Evolutionary conservation across 2,888 invertebrate genomes (phyloP), one percentile per base, ranked within the genome.

Genomic region (Drosophila neonasuta): DNA sequence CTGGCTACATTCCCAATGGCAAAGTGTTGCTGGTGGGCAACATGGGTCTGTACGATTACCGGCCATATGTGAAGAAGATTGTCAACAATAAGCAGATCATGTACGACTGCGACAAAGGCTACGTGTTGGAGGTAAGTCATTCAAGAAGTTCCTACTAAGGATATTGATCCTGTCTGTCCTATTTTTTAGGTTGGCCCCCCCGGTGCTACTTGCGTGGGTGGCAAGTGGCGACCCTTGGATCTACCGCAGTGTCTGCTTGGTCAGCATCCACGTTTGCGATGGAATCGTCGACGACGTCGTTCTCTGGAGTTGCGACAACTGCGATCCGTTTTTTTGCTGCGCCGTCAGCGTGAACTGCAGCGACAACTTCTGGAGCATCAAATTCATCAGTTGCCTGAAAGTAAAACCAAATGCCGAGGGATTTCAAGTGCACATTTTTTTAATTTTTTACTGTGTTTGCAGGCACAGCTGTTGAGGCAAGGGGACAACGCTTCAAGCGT

Each of bases 101-200:
- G 95, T 99, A 97, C 90, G 97, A 98, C 86, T 99, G 98, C 88
- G 95, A 97, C 79, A 96, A 96, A 86, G 97, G 97, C 0, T 98
- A 96, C 87, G 95, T 96, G 0, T 90, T 98, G 29, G 94, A 95
- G 24, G 80, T 81, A 50, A 61, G n/a, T 1, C 2, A 4, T 8
- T 2, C 11, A 8, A 17, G 0, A 6, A 10, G 0, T 6, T 20
- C 10, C 6, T 0, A 2, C 11, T 29, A 0, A 1, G n/a, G 1
- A 11, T 17, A 2, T 9, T 17, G 24, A 48, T 11, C 32, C 8
- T 48, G 5, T 4, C 6, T 8, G 13, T 29, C 11, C 5, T 5
- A 1, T 24, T 2, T 15, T 20, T 5, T 11, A 80, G 80, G 95
- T 95, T 76, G 98, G 98, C 1, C 95, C 97, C 0, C 96, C 97